A percentile compares a stretch with the other conserved stretches of the same genome.
Evolutionary conservation across 2,797 vertebrate genomes (phyloP).

Genomic region (Thaleichthys pacificus): DNA sequence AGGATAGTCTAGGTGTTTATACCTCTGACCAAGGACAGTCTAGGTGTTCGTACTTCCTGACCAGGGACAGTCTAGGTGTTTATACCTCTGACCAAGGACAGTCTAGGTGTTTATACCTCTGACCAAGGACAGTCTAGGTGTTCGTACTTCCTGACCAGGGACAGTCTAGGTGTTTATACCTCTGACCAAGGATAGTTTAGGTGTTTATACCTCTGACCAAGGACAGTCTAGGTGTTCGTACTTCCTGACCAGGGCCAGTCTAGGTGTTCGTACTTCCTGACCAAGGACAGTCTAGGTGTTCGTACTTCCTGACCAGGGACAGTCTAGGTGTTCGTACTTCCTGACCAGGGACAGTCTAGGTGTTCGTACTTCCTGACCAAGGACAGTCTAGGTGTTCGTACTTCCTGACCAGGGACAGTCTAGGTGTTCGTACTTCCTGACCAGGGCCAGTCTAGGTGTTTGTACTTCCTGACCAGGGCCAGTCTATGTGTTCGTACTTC

Average conservation of each 20-base stretch:
- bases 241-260: not conserved
- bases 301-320: constrained; percentile 67
- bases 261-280: constrained; percentile 79
- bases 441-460: no score
- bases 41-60: constrained; percentile 79
- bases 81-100: not conserved
- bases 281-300: constrained; percentile 69
- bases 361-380: no score
- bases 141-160: no score
- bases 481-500: constrained; percentile 71
- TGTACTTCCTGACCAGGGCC: not conserved
- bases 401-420: no score
- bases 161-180: no score
- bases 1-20: constrained; percentile 22
- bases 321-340: constrained; percentile 55
- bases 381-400: no score
- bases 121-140: constrained; percentile 73
- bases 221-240: no score
- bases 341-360: no score
- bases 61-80: constrained; percentile 69
- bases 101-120: constrained; percentile 75
- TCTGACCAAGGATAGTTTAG: no score
- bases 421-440: no score
- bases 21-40: constrained; percentile 69
- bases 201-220: no score